Conservation (phyloP, 2,113 vertebrate genomes). For the Brachypteracias leptosomus region DNA sequence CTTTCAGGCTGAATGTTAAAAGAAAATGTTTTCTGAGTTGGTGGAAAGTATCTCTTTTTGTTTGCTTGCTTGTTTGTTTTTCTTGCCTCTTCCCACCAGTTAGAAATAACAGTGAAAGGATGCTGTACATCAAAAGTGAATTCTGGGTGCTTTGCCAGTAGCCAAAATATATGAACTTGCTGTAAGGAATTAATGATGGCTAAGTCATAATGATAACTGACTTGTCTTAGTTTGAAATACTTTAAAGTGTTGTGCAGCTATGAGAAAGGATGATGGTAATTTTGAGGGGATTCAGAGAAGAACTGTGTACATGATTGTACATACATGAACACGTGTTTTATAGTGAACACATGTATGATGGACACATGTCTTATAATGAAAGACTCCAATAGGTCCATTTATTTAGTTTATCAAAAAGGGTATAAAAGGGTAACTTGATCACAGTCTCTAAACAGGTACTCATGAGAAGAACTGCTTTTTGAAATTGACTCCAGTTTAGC, state of each 20-base stretch:
- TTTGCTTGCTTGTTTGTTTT: accelerated
- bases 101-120: background rate
- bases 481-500: background rate
- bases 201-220: background rate
- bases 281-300: background rate
- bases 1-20: slow-evolving; percentile 32
- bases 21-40: background rate
- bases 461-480: background rate
- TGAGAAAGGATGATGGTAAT: background rate
- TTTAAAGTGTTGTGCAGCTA: background rate
- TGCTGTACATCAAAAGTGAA: background rate
- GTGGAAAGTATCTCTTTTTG: background rate
- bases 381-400: background rate
- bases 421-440: background rate
- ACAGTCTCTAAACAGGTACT: background rate
- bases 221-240: background rate
- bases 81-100: background rate
- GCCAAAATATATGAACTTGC: background rate
- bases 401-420: background rate
- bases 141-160: background rate
- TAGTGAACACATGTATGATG: too few species aligned
- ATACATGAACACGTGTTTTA: too few species aligned
- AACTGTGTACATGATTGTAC: background rate
- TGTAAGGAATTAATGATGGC: background rate
- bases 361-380: background rate